phyloP scores from a whole-genome alignment of 2,888 invertebrate species.

The Athalia cordata region DNA sequence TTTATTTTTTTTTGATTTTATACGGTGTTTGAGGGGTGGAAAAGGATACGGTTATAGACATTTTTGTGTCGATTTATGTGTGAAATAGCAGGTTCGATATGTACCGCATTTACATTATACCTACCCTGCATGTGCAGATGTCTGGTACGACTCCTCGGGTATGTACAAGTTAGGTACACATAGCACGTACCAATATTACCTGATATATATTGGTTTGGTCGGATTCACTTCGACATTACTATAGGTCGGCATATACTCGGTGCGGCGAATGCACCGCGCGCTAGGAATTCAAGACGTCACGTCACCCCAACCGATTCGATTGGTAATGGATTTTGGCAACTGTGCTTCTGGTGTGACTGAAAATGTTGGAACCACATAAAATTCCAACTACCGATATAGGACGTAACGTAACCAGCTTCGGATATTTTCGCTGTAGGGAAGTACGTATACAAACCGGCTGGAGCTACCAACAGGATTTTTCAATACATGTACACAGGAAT shows the following conservation, averaged over 20 bases:
- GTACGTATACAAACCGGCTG: not conserved
- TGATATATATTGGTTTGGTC: not conserved
- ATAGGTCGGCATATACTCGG: not conserved
- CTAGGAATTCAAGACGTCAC: not conserved
- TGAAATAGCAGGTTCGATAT: no score
- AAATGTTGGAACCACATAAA: not conserved
- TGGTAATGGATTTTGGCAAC: conserved; percentile 23
- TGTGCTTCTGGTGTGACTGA: not conserved
- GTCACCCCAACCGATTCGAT: not conserved
- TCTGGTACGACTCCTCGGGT: not conserved
- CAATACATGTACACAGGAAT: conserved; percentile 8
- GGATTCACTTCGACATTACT: not conserved
- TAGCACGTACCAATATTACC: not conserved
- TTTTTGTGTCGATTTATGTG: no score
- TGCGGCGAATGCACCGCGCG: not conserved
- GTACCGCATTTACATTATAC: no score
- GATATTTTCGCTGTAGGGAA: no score
- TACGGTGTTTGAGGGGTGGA: not conserved
- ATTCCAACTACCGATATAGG: not conserved
- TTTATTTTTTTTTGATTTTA: not conserved
- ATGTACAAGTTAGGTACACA: not conserved
- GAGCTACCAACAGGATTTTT: not conserved
- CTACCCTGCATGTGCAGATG: no score
- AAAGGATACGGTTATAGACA: no score
- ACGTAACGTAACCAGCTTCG: not conserved